These are phyloP conservation scores for Diadegma fenestrale DNA, from an alignment of 2,888 invertebrate genomes.

Conservation along the genomic window DNA sequence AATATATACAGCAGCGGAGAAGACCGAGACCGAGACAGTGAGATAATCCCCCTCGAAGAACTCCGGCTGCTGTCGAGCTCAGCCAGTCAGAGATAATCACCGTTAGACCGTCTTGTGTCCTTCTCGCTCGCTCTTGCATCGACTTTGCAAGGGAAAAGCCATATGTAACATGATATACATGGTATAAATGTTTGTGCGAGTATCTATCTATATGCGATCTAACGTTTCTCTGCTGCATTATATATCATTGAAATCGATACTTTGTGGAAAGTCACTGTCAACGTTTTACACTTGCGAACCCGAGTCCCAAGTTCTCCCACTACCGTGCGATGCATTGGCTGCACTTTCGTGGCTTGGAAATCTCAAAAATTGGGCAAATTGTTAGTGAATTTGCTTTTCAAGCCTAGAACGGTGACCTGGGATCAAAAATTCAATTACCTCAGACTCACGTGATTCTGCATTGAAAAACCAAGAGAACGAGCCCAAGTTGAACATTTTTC, in stretches of 20 bases:
- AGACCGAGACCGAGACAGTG: slow-evolving; percentile 73
- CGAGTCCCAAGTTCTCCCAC: background rate
- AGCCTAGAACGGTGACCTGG: too few relatives aligned
- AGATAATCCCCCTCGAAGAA: slow-evolving; percentile 80
- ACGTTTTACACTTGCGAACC: slow-evolving; percentile 9
- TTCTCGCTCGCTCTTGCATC: background rate
- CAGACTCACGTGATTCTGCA: too few relatives aligned
- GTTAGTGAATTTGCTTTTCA: background rate
- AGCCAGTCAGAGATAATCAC: slow-evolving; percentile 82
- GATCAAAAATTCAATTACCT: too few relatives aligned
- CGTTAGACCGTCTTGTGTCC: slow-evolving; percentile 73
- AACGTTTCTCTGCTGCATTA: background rate
- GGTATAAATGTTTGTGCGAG: slow-evolving; percentile 1
- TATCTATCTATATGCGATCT: slow-evolving; percentile 15
- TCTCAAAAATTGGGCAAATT: background rate
- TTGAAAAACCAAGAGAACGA: too few relatives aligned
- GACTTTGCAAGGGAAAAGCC: slow-evolving; percentile 45
- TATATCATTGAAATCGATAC: slow-evolving; percentile 51
- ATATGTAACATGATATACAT: slow-evolving; percentile 56
- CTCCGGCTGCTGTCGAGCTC: slow-evolving; percentile 78
- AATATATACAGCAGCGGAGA: slow-evolving; percentile 31
- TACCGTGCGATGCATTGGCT: background rate
- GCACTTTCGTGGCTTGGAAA: background rate
- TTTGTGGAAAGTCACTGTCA: background rate
- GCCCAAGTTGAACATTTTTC: too few relatives aligned